Evolutionary conservation across 2,797 vertebrate species (phyloP).

Genomic region (Acrossocheilus fasciatus): DNA sequence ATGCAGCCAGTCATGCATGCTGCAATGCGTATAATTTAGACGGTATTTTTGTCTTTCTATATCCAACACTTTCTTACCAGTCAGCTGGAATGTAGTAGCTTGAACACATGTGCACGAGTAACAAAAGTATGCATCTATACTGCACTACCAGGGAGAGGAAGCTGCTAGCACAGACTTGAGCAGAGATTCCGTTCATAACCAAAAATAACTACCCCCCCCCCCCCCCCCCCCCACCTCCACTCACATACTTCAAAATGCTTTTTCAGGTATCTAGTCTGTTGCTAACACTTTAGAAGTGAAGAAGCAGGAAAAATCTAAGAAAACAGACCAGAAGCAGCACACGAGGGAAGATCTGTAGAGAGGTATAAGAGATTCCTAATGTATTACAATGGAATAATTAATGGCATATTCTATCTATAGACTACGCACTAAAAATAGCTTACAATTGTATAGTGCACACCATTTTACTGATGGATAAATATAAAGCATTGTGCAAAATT

Average conservation of each 20-base stretch:
- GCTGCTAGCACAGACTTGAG: background rate
- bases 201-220: background rate
- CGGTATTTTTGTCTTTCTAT: conserved; percentile 6
- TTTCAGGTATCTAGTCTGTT: background rate
- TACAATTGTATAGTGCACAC: background rate
- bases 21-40: conserved; percentile 13
- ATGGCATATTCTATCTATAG: background rate
- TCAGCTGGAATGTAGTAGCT: conserved; percentile 7
- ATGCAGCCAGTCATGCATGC: conserved; percentile 22
- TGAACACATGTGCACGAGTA: conserved; percentile 3
- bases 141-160: conserved; percentile 13
- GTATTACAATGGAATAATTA: background rate
- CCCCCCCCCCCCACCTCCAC: background rate
- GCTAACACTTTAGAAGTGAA: background rate
- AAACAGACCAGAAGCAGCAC: background rate
- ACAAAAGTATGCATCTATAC: background rate
- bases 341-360: background rate
- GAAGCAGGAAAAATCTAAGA: background rate
- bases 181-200: background rate
- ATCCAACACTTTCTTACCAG: conserved; percentile 9
- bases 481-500: background rate
- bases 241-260: background rate
- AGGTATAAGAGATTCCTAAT: background rate
- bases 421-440: background rate
- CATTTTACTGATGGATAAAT: background rate